These are phyloP conservation scores for Lonchura striata DNA, from an alignment of 2,113 vertebrate genomes.

Conservation along the genomic window DNA sequence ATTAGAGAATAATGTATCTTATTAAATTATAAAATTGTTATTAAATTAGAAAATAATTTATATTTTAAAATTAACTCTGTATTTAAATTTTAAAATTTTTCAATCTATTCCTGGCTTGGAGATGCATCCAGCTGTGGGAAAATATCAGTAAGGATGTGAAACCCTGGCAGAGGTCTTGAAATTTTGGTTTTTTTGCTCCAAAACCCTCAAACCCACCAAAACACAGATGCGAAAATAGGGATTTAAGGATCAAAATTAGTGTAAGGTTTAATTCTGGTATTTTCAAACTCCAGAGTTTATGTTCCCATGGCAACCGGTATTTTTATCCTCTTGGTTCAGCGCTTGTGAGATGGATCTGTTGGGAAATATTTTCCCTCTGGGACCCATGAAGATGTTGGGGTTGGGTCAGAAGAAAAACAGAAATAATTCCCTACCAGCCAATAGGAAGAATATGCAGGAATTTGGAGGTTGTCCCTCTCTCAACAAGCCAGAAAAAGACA, in stretches of 20 bases:
- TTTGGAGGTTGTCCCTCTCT: background rate
- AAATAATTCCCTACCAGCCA: background rate
- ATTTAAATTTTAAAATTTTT: background rate
- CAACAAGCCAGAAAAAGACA: background rate
- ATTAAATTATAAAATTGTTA: background rate
- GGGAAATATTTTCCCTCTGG: background rate
- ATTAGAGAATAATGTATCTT: accelerated
- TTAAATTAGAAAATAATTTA: background rate
- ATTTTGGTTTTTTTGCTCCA: background rate
- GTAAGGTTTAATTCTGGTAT: conserved; percentile 9
- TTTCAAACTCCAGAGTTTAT: conserved; percentile 19
- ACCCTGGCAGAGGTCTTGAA: background rate
- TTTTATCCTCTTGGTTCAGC: conserved; percentile 28
- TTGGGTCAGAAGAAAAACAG: background rate
- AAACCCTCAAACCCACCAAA: background rate
- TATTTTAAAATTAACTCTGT: background rate
- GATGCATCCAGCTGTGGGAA: background rate
- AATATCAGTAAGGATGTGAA: background rate
- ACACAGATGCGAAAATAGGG: accelerated
- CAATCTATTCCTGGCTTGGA: background rate
- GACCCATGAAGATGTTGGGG: background rate
- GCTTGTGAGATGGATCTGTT: background rate
- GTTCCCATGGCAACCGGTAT: conserved; percentile 58
- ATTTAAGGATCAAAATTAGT: background rate
- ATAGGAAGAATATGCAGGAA: background rate